Evolutionary conservation across 2,888 invertebrate species (phyloP).

Genomic region (Bruchidius siliquastri): DNA sequence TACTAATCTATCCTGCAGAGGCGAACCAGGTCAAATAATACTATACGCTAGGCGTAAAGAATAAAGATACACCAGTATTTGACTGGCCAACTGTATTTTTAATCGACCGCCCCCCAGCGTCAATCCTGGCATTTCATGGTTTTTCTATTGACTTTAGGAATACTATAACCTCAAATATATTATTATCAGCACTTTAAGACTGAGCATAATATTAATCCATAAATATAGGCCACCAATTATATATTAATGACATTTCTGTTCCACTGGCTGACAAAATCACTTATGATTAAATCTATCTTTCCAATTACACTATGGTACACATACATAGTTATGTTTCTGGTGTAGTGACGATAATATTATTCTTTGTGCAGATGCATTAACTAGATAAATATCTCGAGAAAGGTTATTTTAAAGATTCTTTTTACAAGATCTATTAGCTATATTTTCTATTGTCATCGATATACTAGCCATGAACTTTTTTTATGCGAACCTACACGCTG

Average conservation of each 20-base stretch:
- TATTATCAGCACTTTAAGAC: no score
- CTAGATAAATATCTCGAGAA: not conserved
- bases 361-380: not conserved
- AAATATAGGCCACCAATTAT: not conserved
- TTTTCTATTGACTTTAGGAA: no score
- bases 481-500: not conserved
- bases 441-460: conserved; percentile 32
- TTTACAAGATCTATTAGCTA: conserved; percentile 26
- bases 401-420: not conserved
- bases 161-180: no score
- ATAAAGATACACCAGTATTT: no score
- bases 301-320: not conserved
- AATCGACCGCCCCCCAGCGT: no score
- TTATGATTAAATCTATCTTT: not conserved
- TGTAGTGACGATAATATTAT: not conserved
- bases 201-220: not conserved
- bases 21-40: no score
- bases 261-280: not conserved
- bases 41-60: no score
- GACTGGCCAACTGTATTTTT: no score
- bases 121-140: no score
- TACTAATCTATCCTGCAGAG: no score
- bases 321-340: not conserved
- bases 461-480: conserved; percentile 21
- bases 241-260: not conserved